These are phyloP conservation scores for Nemotelus nigrinus DNA, from an alignment of 2,888 invertebrate genomes.

Conservation along the genomic window DNA sequence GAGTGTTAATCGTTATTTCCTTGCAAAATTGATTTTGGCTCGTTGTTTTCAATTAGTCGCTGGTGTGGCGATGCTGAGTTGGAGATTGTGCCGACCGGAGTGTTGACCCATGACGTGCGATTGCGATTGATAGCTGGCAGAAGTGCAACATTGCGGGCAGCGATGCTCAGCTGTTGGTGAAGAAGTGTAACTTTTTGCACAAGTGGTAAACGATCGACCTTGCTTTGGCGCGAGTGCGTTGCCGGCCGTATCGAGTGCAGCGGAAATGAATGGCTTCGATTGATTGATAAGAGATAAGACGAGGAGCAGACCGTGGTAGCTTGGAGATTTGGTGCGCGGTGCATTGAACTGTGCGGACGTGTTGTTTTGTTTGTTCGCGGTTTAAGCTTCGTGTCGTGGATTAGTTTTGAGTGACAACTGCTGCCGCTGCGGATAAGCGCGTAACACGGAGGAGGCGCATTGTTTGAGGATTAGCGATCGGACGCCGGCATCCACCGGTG, in stretches of 20 bases:
- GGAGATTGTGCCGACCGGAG: not conserved
- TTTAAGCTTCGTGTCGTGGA: constrained; percentile 12
- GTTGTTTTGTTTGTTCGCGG: constrained; percentile 4
- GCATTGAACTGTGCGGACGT: constrained; percentile 29
- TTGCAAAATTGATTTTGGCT: constrained; percentile 8
- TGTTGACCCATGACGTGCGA: constrained; percentile 2
- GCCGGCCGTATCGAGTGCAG: not conserved
- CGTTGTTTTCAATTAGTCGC: not conserved
- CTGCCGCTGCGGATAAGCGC: constrained; percentile 25
- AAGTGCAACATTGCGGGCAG: constrained; percentile 8
- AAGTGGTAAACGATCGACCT: constrained; percentile 24
- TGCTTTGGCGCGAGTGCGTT: not conserved
- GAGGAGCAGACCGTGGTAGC: not conserved
- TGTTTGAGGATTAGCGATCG: constrained; percentile 14
- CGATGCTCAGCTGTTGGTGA: not conserved
- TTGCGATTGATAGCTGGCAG: not conserved
- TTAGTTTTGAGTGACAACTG: constrained; percentile 33
- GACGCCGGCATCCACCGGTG: not conserved
- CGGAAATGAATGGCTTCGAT: not conserved
- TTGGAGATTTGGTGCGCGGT: not conserved
- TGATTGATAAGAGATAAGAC: not conserved
- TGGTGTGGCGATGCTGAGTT: not conserved
- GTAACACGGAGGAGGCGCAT: constrained; percentile 16
- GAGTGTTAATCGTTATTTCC: not conserved
- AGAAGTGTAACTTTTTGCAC: not conserved